These are phyloP conservation scores for Lepeophtheirus nordmannii DNA, from an alignment of 2,888 invertebrate genomes.

Conservation along the genomic window DNA sequence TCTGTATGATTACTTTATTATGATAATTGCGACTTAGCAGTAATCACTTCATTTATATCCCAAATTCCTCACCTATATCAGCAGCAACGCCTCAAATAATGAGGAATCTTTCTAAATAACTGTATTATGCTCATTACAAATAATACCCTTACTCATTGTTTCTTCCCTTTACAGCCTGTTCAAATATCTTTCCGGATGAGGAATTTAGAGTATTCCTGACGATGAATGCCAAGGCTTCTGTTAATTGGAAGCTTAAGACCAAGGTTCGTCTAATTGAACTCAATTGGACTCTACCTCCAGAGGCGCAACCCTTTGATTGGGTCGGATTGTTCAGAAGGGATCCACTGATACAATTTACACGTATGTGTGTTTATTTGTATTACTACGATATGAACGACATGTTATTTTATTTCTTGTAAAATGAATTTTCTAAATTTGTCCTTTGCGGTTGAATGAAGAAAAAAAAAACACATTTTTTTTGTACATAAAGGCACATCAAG, in stretches of 20 bases:
- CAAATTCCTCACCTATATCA: too few relatives aligned
- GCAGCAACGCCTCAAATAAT: too few relatives aligned
- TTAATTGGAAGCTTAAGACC: background rate
- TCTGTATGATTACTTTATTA: too few relatives aligned
- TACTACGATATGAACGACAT: background rate
- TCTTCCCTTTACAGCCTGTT: background rate
- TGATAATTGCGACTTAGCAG: too few relatives aligned
- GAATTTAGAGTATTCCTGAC: slow-evolving; percentile 10
- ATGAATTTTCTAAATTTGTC: background rate
- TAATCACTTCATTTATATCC: too few relatives aligned
- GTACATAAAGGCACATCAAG: background rate
- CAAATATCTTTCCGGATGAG: background rate
- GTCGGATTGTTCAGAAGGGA: slow-evolving; percentile 32
- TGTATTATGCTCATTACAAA: too few relatives aligned
- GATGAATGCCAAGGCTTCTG: slow-evolving; percentile 2
- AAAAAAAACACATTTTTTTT: slow-evolving; percentile 17
- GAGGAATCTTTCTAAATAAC: too few relatives aligned
- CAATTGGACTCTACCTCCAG: slow-evolving; percentile 27
- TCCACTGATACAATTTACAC: slow-evolving; percentile 28
- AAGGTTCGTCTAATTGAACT: slow-evolving; percentile 27
- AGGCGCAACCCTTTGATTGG: slow-evolving; percentile 30
- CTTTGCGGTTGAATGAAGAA: slow-evolving; percentile 30
- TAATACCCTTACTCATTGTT: too few relatives aligned
- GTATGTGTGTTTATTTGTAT: slow-evolving; percentile 7
- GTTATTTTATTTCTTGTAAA: background rate